Percentiles rank a stretch among this genome's conserved stretches.
Evolutionary conservation across 2,113 vertebrate species (phyloP).

Genomic region (Equus quagga): DNA sequence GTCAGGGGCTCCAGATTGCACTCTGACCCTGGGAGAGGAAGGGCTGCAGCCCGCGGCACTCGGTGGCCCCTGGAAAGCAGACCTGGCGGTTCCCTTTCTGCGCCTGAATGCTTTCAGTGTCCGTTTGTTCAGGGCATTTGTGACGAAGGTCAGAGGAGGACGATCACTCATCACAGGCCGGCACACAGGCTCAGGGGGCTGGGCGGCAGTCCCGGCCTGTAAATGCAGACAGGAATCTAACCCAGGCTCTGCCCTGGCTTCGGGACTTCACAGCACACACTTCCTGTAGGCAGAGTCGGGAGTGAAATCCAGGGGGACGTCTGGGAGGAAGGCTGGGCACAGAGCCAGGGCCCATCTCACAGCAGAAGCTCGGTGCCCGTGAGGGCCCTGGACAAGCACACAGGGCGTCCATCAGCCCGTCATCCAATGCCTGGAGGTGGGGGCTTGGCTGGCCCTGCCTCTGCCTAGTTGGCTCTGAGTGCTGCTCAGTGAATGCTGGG

Average conservation of each 20-base stretch:
- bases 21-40: too few species aligned
- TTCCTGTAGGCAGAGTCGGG: fast-evolving
- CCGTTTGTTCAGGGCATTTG: not conserved
- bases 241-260: fast-evolving
- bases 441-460: fast-evolving
- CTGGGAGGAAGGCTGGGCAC: fast-evolving
- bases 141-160: not conserved
- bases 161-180: fast-evolving
- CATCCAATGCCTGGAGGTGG: fast-evolving
- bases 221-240: fast-evolving
- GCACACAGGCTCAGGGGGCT: fast-evolving
- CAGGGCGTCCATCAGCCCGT: fast-evolving
- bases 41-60: too few species aligned
- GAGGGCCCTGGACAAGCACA: not conserved
- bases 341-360: fast-evolving
- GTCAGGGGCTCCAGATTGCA: too few species aligned
- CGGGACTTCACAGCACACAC: fast-evolving
- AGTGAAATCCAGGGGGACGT: fast-evolving
- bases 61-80: too few species aligned
- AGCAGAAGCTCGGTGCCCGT: not conserved
- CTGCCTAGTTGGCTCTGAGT: not conserved
- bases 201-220: not conserved
- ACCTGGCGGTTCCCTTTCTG: not conserved
- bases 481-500: too few species aligned
- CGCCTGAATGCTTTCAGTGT: fast-evolving